phyloP scores from a whole-genome alignment of 2,797 vertebrate genomes.

The Pogonophryne albipinna region DNA sequence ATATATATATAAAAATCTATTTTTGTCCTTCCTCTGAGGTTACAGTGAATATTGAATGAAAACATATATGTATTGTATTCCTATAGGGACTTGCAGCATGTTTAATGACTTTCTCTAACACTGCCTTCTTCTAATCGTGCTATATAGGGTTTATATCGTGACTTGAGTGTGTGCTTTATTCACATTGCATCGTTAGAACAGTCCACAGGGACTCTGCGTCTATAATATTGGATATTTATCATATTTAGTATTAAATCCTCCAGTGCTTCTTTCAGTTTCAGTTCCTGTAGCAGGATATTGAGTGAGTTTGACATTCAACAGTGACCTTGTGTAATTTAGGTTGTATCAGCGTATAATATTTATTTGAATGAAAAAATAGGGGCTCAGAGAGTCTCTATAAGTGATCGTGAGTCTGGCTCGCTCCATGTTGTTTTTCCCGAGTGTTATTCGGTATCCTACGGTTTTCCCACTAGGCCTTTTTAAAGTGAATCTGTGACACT shows the following conservation, averaged over 20 bases:
- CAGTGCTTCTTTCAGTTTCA: slow-evolving; percentile 36
- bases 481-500: slow-evolving; percentile 14
- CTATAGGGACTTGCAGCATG: neutral
- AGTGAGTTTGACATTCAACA: slow-evolving; percentile 33
- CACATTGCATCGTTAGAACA: neutral
- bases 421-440: slow-evolving; percentile 10
- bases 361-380: neutral
- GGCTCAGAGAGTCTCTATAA: neutral
- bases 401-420: neutral
- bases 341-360: neutral
- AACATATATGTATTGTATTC: neutral
- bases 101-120: neutral
- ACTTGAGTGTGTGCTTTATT: slow-evolving; percentile 2
- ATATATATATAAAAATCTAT: too few relatives aligned
- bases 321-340: slow-evolving; percentile 44
- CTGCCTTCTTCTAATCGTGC: neutral
- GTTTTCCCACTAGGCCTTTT: slow-evolving; percentile 26
- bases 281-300: slow-evolving; percentile 10
- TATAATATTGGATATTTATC: neutral
- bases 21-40: neutral
- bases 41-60: slow-evolving; percentile 6
- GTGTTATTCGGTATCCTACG: neutral
- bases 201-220: slow-evolving; percentile 3
- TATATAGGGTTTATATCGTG: neutral
- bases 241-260: neutral